Conservation (phyloP, 92 coral and sea anemone genomes). For the Epizoanthus stellaris region DNA sequence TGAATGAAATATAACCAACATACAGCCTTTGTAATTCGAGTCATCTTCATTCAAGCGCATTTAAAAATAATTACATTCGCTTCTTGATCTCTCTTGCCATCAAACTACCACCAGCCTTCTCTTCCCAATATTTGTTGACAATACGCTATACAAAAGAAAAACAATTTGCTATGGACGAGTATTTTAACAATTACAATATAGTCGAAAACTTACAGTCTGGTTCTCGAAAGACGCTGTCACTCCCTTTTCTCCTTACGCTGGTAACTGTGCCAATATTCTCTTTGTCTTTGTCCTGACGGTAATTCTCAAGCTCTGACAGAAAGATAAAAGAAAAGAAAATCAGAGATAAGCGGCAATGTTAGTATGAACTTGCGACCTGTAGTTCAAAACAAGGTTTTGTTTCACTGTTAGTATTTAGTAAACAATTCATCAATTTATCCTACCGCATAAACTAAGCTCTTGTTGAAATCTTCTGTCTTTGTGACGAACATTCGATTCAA, state of each 20-base stretch:
- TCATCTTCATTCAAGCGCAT: not conserved
- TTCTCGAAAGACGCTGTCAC: slow-evolving; percentile 2
- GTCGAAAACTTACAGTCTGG: slow-evolving; percentile 34
- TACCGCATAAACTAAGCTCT: slow-evolving; percentile 18
- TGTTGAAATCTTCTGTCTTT: slow-evolving; percentile 32
- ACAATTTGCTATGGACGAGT: slow-evolving; percentile 15
- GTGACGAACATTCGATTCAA: slow-evolving; percentile 20
- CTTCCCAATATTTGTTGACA: slow-evolving; percentile 16
- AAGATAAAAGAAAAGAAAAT: slow-evolving; percentile 32
- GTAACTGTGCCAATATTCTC: slow-evolving; percentile 15
- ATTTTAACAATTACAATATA: not conserved
- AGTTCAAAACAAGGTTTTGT: slow-evolving; percentile 7
- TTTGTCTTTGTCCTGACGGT: slow-evolving; percentile 29
- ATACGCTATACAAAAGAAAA: slow-evolving; percentile 26
- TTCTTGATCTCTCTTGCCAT: not conserved
- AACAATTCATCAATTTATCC: slow-evolving; percentile 11
- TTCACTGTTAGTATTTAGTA: not conserved
- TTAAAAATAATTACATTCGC: not conserved
- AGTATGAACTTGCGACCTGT: slow-evolving; percentile 27
- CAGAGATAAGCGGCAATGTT: slow-evolving; percentile 7
- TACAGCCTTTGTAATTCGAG: not conserved
- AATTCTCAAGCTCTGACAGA: slow-evolving; percentile 35
- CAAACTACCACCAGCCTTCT: slow-evolving; percentile 7
- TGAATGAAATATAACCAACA: not conserved
- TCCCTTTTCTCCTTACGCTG: not conserved